Percentiles rank a stretch among this genome's conserved stretches.
Evolutionary conservation across 2,113 vertebrate species (phyloP).

Genomic region (Rhagologus leucostigma): DNA sequence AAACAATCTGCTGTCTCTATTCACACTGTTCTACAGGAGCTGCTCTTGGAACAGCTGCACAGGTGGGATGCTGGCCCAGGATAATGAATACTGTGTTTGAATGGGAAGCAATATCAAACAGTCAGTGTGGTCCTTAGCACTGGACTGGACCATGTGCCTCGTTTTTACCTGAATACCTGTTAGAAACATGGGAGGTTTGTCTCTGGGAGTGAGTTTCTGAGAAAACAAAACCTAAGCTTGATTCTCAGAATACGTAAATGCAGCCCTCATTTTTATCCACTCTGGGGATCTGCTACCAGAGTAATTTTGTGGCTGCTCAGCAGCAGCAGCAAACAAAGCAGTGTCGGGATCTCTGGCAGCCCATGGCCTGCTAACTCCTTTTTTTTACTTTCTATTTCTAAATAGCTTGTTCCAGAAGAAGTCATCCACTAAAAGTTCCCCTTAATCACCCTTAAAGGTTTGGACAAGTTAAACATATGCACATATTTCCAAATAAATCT

Average conservation of each 20-base stretch:
- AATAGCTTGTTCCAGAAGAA: neutral
- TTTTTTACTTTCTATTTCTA: neutral
- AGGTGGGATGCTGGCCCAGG: neutral
- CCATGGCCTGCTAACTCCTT: neutral
- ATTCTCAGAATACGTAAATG: neutral
- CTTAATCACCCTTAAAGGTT: neutral
- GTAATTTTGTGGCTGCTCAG: neutral
- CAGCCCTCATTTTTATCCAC: neutral
- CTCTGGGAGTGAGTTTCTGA: neutral
- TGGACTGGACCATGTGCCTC: fast-evolving
- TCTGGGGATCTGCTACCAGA: neutral
- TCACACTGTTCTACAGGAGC: neutral
- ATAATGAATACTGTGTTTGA: neutral
- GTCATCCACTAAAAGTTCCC: neutral
- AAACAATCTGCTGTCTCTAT: neutral
- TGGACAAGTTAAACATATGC: neutral
- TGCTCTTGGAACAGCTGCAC: neutral
- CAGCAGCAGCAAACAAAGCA: neutral
- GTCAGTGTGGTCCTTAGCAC: neutral
- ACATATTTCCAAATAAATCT: neutral
- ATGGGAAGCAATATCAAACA: neutral
- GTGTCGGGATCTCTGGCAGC: neutral
- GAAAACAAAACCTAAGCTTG: neutral
- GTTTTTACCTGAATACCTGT: neutral
- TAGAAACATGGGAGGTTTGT: neutral